Percentiles rank a stretch among this genome's conserved stretches.
Evolutionary conservation across 2,888 invertebrate species (phyloP).

Genomic region (Dioctria rufipes): DNA sequence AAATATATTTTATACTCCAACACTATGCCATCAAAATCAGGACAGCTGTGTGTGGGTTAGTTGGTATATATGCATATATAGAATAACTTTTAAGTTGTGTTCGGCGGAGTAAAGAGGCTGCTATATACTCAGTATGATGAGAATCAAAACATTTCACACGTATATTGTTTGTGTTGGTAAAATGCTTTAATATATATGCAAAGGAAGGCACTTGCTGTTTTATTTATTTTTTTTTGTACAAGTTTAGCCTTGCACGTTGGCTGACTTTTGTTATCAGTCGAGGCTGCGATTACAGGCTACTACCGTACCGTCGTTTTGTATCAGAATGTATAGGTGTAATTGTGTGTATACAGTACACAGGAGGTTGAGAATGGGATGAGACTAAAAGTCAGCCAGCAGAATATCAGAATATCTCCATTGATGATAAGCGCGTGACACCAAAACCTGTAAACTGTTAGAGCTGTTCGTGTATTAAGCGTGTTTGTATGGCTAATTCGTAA

Average conservation of each 20-base stretch:
- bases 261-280: constrained; percentile 23
- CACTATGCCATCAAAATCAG: too few species aligned
- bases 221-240: too few species aligned
- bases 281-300: neutral
- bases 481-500: constrained; percentile 55
- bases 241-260: constrained; percentile 47
- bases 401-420: neutral
- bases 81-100: neutral
- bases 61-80: too few species aligned
- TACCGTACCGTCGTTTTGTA: too few species aligned
- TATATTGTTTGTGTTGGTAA: neutral
- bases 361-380: too few species aligned
- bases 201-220: constrained; percentile 22
- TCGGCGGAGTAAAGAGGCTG: neutral
- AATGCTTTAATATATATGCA: neutral
- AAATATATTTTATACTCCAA: too few species aligned
- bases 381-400: too few species aligned
- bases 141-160: constrained; percentile 50
- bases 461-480: constrained; percentile 48
- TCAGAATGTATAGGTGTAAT: neutral
- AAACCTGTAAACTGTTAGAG: neutral
- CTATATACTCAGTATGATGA: neutral
- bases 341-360: neutral
- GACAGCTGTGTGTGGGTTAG: too few species aligned
- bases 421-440: constrained; percentile 24